phyloP scores from a whole-genome alignment of 2,888 invertebrate species.

The Charanyca ferruginea region DNA sequence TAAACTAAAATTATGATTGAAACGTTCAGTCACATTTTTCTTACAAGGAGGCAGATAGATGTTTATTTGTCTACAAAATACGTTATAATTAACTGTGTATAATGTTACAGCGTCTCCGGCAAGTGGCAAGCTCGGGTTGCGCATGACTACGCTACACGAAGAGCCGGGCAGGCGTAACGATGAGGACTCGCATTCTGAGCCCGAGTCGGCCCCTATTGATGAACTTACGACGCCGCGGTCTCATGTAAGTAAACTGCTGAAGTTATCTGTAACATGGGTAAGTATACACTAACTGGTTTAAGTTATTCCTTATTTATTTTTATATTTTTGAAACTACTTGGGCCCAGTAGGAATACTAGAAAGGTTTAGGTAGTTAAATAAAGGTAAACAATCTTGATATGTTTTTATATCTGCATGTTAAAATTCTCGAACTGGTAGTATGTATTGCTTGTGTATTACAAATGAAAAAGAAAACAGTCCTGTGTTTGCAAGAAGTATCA shows the following conservation, averaged over 20 bases:
- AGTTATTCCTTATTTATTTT: no score
- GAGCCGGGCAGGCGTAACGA: conserved; percentile 92
- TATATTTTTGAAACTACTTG: no score
- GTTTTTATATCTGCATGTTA: no score
- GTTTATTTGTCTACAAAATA: not conserved
- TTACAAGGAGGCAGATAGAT: not conserved
- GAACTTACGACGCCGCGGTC: conserved; percentile 83
- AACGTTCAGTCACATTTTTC: conserved; percentile 22
- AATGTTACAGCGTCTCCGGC: conserved; percentile 94
- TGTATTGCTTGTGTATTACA: no score
- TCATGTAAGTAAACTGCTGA: conserved; percentile 72
- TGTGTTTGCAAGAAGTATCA: no score
- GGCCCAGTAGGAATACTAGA: no score
- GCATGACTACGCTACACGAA: conserved; percentile 98
- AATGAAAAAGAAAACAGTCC: no score
- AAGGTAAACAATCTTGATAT: no score
- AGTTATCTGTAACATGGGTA: not conserved
- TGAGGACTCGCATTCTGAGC: conserved; percentile 89
- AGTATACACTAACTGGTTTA: no score
- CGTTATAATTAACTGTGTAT: conserved; percentile 7
- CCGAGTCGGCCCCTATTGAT: conserved; percentile 84
- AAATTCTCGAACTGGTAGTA: no score
- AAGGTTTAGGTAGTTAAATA: no score
- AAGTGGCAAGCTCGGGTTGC: conserved; percentile 95
- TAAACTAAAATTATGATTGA: conserved; percentile 4